Conservation (phyloP, 2,888 invertebrate genomes). For the Agrotis segetum region DNA sequence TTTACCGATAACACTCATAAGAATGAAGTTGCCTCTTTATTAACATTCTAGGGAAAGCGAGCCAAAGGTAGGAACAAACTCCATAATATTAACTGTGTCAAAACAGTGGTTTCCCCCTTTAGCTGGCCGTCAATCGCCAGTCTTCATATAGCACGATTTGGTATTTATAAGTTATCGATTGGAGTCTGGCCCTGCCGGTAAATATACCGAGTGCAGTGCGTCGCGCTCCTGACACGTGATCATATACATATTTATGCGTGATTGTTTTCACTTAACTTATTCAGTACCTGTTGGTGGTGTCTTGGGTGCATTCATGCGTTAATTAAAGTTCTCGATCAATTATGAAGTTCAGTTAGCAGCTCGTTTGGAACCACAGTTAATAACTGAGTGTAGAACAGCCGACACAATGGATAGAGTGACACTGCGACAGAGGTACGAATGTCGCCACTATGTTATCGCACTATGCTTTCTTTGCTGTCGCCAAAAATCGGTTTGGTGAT, state of each 20-base stretch:
- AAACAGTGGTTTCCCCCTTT: not conserved
- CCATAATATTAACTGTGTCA: too few species aligned
- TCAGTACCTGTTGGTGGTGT: not conserved
- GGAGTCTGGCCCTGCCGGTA: not conserved
- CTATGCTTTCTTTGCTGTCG: not conserved
- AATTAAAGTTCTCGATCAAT: not conserved
- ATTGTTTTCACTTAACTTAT: slow-evolving; percentile 13
- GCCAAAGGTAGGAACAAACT: too few species aligned
- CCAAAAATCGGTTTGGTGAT: not conserved
- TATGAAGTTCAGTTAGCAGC: not conserved
- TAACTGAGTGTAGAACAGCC: not conserved
- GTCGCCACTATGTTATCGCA: not conserved
- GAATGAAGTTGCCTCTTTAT: not conserved
- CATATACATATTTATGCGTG: not conserved
- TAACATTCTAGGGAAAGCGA: not conserved
- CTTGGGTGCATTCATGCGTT: not conserved
- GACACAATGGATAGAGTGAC: not conserved
- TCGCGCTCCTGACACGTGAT: not conserved
- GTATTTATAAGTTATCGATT: slow-evolving; percentile 20
- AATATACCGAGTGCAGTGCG: not conserved
- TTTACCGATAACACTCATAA: too few species aligned
- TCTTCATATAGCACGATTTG: not conserved
- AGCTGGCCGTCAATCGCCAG: not conserved
- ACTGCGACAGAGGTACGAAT: slow-evolving; percentile 5
- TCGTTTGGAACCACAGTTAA: not conserved